Evolutionary conservation across 2,888 invertebrate species (phyloP), one percentile per base, ranked within the genome.

Genomic region (Ormyrus thymus): DNA sequence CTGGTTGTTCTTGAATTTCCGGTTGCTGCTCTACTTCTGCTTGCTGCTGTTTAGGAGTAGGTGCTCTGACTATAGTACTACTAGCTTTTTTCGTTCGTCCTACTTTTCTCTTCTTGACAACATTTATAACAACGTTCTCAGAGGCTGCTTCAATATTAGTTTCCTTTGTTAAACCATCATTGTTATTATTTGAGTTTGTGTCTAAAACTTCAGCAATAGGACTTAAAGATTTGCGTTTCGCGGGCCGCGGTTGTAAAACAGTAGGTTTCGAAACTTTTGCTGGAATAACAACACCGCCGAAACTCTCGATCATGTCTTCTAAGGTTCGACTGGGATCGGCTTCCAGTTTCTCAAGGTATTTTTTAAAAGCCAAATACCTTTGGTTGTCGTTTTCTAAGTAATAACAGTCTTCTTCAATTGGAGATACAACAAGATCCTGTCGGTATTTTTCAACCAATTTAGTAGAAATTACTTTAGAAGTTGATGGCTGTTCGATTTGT

Each of bases 121-220:
- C 29, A 0, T 29, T 29, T 29, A 29, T 29, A 29, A 29, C 29
- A 29, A 87, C 87, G 48, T 83, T 84, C 10, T 73, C 74, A 29
- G 81, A 59, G 29, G 79, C 56, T 13, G 82, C 72, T 10, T 83
- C 65, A 7, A 72, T 59, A 56, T 46, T 46, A 0, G 13, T 59
- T 43, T 65, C 79, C 6, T 82, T 82, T 55, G 85, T 85, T 45
- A 82, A 83, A 0, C 85, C 84, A 29, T 87, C 86, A 53, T 89
- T 88, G 71, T 89, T 89, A 71, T 89, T 89, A 75, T 87, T 85
- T 0, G 87, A 79, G 73, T 87, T 87, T 74, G 86, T 86, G 15
- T 86, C 75, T 1, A 88, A 71, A 81, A 89, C 87, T 68, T 89
- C 88, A 7, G 84, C 83, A 55, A 87, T 74, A 6, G 89, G 89